Evolutionary conservation across 2,888 invertebrate genomes (phyloP).

Genomic region (Drosophila mulleri): DNA sequence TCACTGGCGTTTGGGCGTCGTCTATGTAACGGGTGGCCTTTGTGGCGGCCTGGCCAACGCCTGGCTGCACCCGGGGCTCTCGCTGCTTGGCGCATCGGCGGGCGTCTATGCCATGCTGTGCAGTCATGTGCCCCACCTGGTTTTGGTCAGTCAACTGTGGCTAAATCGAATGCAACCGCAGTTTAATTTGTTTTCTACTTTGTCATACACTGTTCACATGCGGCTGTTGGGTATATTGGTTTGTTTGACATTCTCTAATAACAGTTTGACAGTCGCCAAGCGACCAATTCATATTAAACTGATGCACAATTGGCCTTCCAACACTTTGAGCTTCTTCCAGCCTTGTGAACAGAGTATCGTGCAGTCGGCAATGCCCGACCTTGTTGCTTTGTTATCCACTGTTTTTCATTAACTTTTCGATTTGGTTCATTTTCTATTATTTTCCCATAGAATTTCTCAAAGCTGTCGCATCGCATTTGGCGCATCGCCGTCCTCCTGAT

Average conservation of each 20-base stretch:
- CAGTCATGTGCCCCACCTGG: conserved; percentile 93
- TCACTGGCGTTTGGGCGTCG: conserved; percentile 88
- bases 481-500: conserved; percentile 88
- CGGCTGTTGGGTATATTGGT: not conserved
- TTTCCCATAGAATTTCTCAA: conserved; percentile 85
- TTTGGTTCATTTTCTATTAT: conserved; percentile 28
- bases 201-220: conserved; percentile 4
- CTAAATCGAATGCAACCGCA: conserved; percentile 54
- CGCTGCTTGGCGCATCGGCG: conserved; percentile 94
- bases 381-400: conserved; percentile 25
- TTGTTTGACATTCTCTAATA: not conserved
- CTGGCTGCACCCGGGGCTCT: conserved; percentile 90
- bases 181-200: conserved; percentile 30
- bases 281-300: no score
- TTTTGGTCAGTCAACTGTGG: conserved; percentile 86
- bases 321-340: not conserved
- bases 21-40: conserved; percentile 91
- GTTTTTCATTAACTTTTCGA: conserved; percentile 25
- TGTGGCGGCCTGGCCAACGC: conserved; percentile 91
- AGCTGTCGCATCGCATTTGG: conserved; percentile 85
- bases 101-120: conserved; percentile 95
- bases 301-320: no score
- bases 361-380: not conserved
- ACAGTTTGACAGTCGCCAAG: no score
- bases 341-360: conserved; percentile 3